phyloP scores from a whole-genome alignment of 2,888 invertebrate genomes.

The Ametastegia equiseti region DNA sequence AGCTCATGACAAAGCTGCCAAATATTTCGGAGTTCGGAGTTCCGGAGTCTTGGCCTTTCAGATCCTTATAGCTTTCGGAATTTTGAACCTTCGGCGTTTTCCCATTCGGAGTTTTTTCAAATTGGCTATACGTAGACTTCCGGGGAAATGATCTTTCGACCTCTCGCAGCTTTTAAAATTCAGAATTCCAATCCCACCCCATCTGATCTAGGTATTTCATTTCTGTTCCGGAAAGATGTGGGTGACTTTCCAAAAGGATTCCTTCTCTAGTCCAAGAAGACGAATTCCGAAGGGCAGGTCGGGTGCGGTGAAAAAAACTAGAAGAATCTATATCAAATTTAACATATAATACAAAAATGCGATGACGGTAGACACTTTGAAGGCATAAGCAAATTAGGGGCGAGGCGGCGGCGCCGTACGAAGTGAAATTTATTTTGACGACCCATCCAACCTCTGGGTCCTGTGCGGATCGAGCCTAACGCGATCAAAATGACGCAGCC shows the following conservation, averaged over 20 bases:
- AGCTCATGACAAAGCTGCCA: too few relatives aligned
- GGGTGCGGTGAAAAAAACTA: too few relatives aligned
- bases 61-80: too few relatives aligned
- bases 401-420: neutral
- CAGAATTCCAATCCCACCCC: too few relatives aligned
- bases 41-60: too few relatives aligned
- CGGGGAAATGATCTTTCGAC: too few relatives aligned
- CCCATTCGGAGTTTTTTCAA: too few relatives aligned
- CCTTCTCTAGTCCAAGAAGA: neutral
- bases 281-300: neutral
- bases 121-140: too few relatives aligned
- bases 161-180: too few relatives aligned
- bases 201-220: too few relatives aligned
- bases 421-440: neutral
- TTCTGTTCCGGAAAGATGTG: neutral
- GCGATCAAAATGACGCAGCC: conserved; percentile 27
- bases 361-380: neutral
- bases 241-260: neutral
- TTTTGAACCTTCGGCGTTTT: too few relatives aligned
- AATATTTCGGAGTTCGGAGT: too few relatives aligned
- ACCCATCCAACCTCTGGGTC: neutral
- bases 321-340: neutral
- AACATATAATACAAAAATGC: neutral
- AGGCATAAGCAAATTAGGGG: conserved; percentile 4
- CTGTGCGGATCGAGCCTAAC: conserved; percentile 1